Percentiles rank a stretch among this genome's conserved stretches.
Evolutionary conservation across 2,888 invertebrate genomes (phyloP).

Genomic region (Neoitamus cyanurus): DNA sequence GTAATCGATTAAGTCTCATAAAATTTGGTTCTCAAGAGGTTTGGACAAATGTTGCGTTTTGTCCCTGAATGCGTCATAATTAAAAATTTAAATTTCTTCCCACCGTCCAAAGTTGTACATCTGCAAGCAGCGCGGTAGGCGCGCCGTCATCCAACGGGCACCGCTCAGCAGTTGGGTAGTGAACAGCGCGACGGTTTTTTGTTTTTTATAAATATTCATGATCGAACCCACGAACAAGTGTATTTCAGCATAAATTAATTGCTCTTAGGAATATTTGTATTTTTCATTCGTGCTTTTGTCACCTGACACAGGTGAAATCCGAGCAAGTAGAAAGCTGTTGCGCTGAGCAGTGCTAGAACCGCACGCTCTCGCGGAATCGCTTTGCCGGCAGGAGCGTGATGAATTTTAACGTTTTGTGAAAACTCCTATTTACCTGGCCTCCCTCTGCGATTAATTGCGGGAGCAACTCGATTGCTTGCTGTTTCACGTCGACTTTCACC

Average conservation of each 20-base stretch:
- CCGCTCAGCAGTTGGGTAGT: neutral
- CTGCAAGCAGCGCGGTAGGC: neutral
- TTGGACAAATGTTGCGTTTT: neutral
- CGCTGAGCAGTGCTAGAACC: neutral
- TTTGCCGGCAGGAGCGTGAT: neutral
- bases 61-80: constrained; percentile 2
- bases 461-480: neutral
- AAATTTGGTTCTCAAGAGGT: neutral
- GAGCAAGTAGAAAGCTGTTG: neutral
- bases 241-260: constrained; percentile 5
- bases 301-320: neutral
- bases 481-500: neutral
- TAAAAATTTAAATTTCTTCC: constrained; percentile 7
- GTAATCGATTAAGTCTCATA: neutral
- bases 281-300: constrained; percentile 7
- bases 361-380: neutral
- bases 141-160: neutral
- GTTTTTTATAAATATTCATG: neutral
- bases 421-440: neutral
- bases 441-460: neutral
- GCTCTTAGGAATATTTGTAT: neutral
- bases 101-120: neutral
- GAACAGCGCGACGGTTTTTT: neutral
- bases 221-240: neutral
- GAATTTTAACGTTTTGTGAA: neutral